Base-by-base conservation (phyloP, 2,113 vertebrate genomes). In the Caranx ignobilis region DNA sequence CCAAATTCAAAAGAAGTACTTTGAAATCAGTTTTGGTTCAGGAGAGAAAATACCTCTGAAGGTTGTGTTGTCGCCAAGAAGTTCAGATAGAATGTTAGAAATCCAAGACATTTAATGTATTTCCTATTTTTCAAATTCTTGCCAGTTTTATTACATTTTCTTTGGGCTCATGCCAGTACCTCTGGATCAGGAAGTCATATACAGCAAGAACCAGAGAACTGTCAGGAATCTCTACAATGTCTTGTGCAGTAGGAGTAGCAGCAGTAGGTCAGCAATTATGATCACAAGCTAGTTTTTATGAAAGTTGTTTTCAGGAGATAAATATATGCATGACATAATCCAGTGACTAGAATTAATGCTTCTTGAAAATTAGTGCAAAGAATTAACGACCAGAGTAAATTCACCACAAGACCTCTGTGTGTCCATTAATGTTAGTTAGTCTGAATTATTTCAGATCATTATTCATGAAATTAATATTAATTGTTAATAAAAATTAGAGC, bases 121-220 rank as follows among this genome's bases (percentile, higher is more conserved):
- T 84, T 89, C 87, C 66, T 89, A 82, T 85, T 91, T 89, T 88
- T 68, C 56, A 71, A 57, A 71, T 67, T 5, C 61, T 50, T n/a
- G 47, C 55, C 16, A 15, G 43, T 73, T 83, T 81, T 77, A 81
- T 81, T 74, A 52, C n/a, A 71, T 88, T 88, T 81, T 85, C 74
- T 87, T 76, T 85, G 79, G 83, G 26, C 60, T 69, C 12, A 39
- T 52, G 83, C 81, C 79, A 88, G 61, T 19, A 68, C 18, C 50
- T 72, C 16, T 37, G 26, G 56, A 37, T 75, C 63, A 76, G 73
- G 56, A 75, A 72, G 45, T 70, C 37, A 48, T 64, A 52, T 59
- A 77, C 21, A 52, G 47, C 43, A 66, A 67, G 35, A 77, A 45
- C 31, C 15, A 37, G 10, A 54, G n/a, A 2, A 18, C 18, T 13